Conservation (phyloP, 2,113 vertebrate species). For the Pontoporia blainvillei region DNA sequence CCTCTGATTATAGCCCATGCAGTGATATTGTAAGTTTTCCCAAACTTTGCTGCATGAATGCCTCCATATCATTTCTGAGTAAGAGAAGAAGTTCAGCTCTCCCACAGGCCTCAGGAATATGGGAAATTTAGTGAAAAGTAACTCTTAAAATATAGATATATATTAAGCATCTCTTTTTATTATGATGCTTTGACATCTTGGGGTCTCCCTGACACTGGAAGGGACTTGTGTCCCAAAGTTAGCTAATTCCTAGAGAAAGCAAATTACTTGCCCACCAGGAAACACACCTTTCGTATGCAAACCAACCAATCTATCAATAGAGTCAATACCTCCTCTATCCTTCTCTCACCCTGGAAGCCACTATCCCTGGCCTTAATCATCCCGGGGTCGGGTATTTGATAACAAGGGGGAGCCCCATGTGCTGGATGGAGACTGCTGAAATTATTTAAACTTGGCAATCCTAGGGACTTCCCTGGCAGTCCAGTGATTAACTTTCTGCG, state of each 20-base stretch:
- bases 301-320: not conserved
- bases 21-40: not conserved
- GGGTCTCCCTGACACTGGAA: not conserved
- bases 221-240: not conserved
- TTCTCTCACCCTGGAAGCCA: not conserved
- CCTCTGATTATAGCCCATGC: not conserved
- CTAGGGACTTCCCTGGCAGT: not conserved
- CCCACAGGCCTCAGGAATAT: not conserved
- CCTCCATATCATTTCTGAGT: not conserved
- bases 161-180: not conserved
- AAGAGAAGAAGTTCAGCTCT: not conserved
- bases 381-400: not conserved
- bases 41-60: not conserved
- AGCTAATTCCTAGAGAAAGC: not conserved
- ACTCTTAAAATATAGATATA: not conserved
- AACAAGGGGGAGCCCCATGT: fast-evolving
- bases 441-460: not conserved
- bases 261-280: not conserved
- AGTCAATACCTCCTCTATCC: not conserved
- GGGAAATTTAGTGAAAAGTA: not conserved
- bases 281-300: not conserved
- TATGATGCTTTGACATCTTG: not conserved
- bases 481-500: not conserved
- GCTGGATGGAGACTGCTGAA: not conserved
- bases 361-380: fast-evolving